A percentile compares a stretch with the other conserved stretches of the same genome.
These are phyloP conservation scores for Telmatochromis sp. DNA, from an alignment of 2,113 vertebrate species.

Conservation along the genomic window DNA sequence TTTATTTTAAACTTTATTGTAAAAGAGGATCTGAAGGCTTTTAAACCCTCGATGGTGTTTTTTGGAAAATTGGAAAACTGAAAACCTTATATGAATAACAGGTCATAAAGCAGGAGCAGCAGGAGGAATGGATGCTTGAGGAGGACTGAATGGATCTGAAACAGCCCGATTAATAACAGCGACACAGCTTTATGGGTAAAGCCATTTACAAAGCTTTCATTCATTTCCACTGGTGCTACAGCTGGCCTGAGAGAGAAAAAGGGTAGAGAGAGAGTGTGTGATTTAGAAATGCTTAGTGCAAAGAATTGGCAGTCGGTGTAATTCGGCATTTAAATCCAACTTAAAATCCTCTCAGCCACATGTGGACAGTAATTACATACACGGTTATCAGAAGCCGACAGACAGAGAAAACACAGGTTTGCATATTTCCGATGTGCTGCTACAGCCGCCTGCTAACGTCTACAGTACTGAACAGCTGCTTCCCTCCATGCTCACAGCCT, in stretches of 20 bases:
- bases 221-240: neutral
- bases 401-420: neutral
- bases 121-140: neutral
- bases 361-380: neutral
- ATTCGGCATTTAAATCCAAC: neutral
- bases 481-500: neutral
- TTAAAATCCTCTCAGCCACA: neutral
- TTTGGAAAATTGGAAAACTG: neutral
- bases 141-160: neutral
- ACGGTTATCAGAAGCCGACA: neutral
- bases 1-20: neutral
- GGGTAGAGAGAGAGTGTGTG: neutral
- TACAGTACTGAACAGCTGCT: neutral
- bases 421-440: constrained; percentile 17
- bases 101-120: neutral
- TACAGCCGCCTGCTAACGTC: neutral
- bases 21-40: neutral
- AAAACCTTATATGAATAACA: neutral
- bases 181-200: neutral
- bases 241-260: neutral
- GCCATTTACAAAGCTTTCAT: neutral
- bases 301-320: constrained; percentile 8
- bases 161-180: neutral
- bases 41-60: neutral
- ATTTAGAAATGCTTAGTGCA: constrained; percentile 3